Evolutionary conservation across 2,113 vertebrate species (phyloP).

Genomic region (Bettongia penicillata): DNA sequence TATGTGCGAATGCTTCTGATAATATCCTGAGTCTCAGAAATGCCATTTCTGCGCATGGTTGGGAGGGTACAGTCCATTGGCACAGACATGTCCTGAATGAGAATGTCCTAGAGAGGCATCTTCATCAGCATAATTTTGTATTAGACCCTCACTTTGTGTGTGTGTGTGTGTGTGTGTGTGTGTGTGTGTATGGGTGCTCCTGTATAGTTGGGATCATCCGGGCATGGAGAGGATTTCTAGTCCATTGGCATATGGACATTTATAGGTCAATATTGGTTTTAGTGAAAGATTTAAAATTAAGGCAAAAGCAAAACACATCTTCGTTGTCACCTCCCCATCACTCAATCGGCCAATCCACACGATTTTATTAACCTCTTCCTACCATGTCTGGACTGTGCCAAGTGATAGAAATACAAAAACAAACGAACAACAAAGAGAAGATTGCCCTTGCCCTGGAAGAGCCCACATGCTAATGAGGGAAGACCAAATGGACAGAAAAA

Average conservation of each 20-base stretch:
- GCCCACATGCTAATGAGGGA: background rate
- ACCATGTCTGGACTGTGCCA: background rate
- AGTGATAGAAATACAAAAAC: background rate
- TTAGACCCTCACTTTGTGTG: background rate
- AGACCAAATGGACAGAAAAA: background rate
- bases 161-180: background rate
- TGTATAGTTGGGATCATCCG: background rate
- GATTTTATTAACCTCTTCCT: background rate
- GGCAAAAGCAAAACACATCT: background rate
- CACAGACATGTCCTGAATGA: background rate
- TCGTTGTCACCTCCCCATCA: background rate
- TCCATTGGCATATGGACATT: background rate
- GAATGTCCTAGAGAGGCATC: background rate
- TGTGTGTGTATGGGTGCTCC: background rate
- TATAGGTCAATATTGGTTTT: background rate
- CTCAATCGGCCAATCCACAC: background rate
- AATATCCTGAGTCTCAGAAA: background rate
- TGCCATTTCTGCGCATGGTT: background rate
- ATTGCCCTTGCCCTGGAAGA: background rate
- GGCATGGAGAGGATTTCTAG: background rate
- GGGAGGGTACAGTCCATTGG: background rate
- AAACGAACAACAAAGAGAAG: background rate
- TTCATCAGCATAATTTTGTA: background rate
- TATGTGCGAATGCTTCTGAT: background rate
- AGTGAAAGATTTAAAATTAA: background rate